Percentiles rank a stretch among this genome's conserved stretches.
Evolutionary conservation across 1,140 invertebrate genomes (phyloP).

Genomic region (Drosophila sproati): DNA sequence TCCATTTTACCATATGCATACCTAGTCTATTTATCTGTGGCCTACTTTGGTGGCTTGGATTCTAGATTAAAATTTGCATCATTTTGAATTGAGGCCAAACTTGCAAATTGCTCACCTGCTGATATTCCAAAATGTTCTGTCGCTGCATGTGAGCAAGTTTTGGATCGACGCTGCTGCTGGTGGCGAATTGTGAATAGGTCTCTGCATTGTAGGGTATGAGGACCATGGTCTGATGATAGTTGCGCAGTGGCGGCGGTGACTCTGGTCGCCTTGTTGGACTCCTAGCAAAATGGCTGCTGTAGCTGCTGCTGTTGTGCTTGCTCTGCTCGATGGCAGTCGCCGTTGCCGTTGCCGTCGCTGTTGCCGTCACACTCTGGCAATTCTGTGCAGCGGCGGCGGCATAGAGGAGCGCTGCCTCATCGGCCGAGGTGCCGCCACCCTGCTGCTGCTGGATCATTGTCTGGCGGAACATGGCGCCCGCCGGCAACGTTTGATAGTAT

Average conservation of each 20-base stretch:
- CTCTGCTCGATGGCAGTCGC: slow-evolving; percentile 75
- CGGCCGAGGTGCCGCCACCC: slow-evolving; percentile 28
- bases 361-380: slow-evolving; percentile 73
- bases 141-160: slow-evolving; percentile 77
- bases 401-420: slow-evolving; percentile 75
- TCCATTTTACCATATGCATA: no score
- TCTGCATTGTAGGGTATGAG: slow-evolving; percentile 89
- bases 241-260: slow-evolving; percentile 88
- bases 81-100: no score
- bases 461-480: slow-evolving; percentile 83
- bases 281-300: slow-evolving; percentile 78
- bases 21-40: no score
- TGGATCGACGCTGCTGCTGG: slow-evolving; percentile 73
- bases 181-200: slow-evolving; percentile 83
- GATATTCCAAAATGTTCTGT: slow-evolving; percentile 83
- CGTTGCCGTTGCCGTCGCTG: slow-evolving; percentile 59
- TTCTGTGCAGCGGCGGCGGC: slow-evolving; percentile 79
- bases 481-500: slow-evolving; percentile 85
- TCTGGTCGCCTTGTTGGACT: slow-evolving; percentile 86
- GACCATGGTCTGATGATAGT: slow-evolving; percentile 90
- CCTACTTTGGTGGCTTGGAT: no score
- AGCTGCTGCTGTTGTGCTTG: slow-evolving; percentile 81
- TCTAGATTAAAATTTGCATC: no score
- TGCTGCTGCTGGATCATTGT: slow-evolving; percentile 80
- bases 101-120: slow-evolving; percentile 67